phyloP scores from a whole-genome alignment of 2,797 vertebrate genomes.

The Huso huso region DNA sequence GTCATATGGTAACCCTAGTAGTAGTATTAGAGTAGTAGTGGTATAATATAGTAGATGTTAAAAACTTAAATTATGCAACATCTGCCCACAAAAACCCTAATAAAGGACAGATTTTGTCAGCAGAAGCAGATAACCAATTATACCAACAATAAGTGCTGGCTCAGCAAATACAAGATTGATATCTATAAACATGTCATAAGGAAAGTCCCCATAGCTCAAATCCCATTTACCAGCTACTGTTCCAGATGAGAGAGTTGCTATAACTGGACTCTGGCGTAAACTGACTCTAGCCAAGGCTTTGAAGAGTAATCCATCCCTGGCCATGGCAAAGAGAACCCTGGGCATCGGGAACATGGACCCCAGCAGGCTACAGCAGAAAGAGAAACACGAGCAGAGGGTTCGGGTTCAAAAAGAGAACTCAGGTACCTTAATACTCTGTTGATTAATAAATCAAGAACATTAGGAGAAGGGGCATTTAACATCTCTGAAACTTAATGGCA shows the following conservation, averaged over 20 bases:
- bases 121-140: too few relatives aligned
- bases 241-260: constrained; percentile 71
- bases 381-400: not conserved
- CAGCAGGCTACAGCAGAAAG: constrained; percentile 57
- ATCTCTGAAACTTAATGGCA: too few relatives aligned
- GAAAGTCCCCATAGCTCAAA: not conserved
- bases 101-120: too few relatives aligned
- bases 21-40: too few relatives aligned
- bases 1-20: too few relatives aligned
- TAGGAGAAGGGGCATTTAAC: not conserved
- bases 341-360: constrained; percentile 85
- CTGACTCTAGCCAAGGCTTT: constrained; percentile 60
- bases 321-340: constrained; percentile 80
- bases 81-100: too few relatives aligned
- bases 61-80: too few relatives aligned
- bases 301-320: constrained; percentile 79
- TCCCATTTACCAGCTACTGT: constrained; percentile 65
- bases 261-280: constrained; percentile 60
- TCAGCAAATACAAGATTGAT: too few relatives aligned
- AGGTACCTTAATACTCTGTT: not conserved
- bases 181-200: not conserved
- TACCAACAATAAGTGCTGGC: too few relatives aligned
- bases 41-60: too few relatives aligned
- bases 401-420: not conserved
- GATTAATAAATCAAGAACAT: not conserved